Percentiles rank a stretch among this genome's conserved stretches.
Evolutionary conservation across 2,113 vertebrate species (phyloP).

Genomic region (Dicaeum eximium): DNA sequence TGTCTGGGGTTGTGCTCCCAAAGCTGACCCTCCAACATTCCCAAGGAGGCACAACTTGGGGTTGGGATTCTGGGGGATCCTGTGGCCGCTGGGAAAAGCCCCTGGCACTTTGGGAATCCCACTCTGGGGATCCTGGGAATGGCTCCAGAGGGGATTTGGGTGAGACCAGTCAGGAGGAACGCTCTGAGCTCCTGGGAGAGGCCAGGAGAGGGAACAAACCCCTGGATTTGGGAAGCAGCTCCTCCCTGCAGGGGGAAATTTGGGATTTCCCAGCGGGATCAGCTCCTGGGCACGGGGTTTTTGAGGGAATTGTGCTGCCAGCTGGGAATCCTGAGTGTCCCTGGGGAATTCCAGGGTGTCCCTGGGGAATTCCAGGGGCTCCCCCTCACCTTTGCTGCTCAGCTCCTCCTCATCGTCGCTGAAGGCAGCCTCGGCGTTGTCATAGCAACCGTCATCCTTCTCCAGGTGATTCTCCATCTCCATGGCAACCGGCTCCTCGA

Average conservation of each 20-base stretch:
- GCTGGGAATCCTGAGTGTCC: not conserved
- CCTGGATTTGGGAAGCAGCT: not conserved
- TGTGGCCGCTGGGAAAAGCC: not conserved
- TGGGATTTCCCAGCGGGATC: not conserved
- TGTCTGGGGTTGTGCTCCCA: rapidly evolving
- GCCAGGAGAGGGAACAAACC: not conserved
- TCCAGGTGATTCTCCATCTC: constrained; percentile 95
- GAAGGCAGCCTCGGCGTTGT: constrained; percentile 91
- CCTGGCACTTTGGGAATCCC: rapidly evolving
- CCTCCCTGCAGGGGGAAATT: not conserved
- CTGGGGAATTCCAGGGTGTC: not conserved
- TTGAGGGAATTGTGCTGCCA: not conserved
- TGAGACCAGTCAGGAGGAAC: not conserved
- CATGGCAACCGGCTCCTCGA: constrained; percentile 86
- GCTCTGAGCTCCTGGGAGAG: not conserved
- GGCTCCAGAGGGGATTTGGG: not conserved
- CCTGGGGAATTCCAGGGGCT: not conserved
- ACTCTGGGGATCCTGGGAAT: not conserved
- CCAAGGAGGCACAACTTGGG: not conserved
- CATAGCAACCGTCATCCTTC: constrained; percentile 94
- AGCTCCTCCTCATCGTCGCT: constrained; percentile 94
- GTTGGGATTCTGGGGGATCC: not conserved
- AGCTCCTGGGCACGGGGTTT: not conserved
- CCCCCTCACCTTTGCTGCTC: constrained; percentile 82
- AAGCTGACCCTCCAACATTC: not conserved